Evolutionary conservation across 2,888 invertebrate species (phyloP).

Genomic region (Noctuana brunneofusca): DNA sequence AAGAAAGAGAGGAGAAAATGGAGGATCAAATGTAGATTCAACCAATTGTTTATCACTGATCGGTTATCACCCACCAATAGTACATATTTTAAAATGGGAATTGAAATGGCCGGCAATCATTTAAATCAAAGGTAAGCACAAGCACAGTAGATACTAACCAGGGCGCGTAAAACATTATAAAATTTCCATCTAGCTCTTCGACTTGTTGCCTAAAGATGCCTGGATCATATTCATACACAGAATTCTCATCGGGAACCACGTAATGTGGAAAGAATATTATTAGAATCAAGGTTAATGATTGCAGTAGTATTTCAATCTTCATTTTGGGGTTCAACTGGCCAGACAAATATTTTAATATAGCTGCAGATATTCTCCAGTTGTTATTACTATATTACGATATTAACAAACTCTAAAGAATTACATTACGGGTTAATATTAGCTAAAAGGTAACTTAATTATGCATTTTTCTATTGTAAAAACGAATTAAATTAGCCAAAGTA

Average conservation of each 20-base stretch:
- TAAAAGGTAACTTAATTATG: neutral
- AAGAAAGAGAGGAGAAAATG: too few relatives aligned
- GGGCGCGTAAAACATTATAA: constrained; percentile 91
- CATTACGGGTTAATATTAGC: neutral
- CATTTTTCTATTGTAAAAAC: neutral
- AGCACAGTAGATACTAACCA: constrained; percentile 87
- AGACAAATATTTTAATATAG: neutral
- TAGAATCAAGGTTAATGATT: constrained; percentile 34
- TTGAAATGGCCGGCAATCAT: too few relatives aligned
- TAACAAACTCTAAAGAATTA: neutral
- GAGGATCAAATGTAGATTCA: too few relatives aligned
- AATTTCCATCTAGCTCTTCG: constrained; percentile 86
- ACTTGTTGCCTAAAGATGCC: constrained; percentile 85
- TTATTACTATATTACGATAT: neutral
- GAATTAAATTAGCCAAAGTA: neutral
- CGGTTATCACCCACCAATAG: too few relatives aligned
- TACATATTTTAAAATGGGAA: too few relatives aligned
- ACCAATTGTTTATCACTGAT: too few relatives aligned
- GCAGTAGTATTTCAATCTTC: neutral
- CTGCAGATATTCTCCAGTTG: neutral
- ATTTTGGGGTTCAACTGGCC: constrained; percentile 13
- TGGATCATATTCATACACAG: constrained; percentile 81
- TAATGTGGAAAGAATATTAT: constrained; percentile 79
- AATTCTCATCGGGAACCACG: constrained; percentile 86
- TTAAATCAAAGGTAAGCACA: neutral